A percentile compares a stretch with the other conserved stretches of the same genome.
Evolutionary conservation across 2,113 vertebrate genomes (phyloP).

Genomic region (Stictonetta naevosa): DNA sequence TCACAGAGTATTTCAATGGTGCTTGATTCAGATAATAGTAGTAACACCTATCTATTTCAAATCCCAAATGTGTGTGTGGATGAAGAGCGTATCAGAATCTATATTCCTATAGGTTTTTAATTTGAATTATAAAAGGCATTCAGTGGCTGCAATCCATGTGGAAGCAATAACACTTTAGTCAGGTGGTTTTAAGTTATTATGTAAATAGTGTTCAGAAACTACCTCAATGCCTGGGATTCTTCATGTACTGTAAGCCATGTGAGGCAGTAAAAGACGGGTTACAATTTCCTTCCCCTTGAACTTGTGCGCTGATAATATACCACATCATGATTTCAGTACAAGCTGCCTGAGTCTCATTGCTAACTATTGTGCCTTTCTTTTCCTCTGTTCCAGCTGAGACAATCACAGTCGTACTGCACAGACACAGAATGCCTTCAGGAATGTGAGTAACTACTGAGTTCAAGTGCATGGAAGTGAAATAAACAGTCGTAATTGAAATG

Average conservation of each 20-base stretch:
- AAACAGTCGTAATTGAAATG: conserved; percentile 6
- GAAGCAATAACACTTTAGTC: neutral
- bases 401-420: conserved; percentile 97
- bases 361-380: conserved; percentile 45
- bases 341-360: neutral
- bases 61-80: neutral
- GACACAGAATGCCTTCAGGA: conserved; percentile 96
- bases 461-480: neutral
- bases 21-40: neutral
- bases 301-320: neutral
- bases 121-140: neutral
- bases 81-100: neutral
- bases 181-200: neutral
- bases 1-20: neutral
- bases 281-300: neutral
- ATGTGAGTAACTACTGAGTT: conserved; percentile 80
- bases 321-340: neutral
- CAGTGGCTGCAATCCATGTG: neutral
- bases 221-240: neutral
- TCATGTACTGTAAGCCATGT: neutral
- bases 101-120: neutral
- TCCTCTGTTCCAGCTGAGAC: conserved; percentile 87
- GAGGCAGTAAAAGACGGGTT: neutral
- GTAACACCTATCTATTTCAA: neutral
- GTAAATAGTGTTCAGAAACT: neutral